Base-by-base conservation (phyloP, 23 tunicate species). In the Oikopleura albicans region DNA sequence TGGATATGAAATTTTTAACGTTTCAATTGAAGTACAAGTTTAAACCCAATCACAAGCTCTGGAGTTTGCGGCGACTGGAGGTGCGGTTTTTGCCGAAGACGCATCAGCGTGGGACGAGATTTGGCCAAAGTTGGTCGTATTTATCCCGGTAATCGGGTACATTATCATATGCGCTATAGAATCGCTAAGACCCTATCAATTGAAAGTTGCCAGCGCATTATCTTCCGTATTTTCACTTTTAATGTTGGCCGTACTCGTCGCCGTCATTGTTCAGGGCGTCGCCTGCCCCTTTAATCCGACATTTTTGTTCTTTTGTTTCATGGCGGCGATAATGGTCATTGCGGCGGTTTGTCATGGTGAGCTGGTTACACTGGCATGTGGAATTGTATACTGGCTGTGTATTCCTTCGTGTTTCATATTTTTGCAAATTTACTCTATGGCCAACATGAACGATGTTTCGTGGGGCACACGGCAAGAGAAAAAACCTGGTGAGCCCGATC, bases 331-430 rank as follows among this genome's bases (percentile, higher is more conserved):
- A 86, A 89, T 89, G 76, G 89, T 86, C 22, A 49, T 49, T 49
- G 63, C 63, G 12, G 63, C 63, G 12, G 16, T 49, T 49, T 12
- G 12, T 22, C 63, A 49, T 22, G 63, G 63, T 8, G 63, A 49
- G 12, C 12, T 49, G 12, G 63, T 49, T 12, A 49, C 63, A 59
- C 66, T 95, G 75, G 39, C 88, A 41, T 91, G 89, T 76, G 99
- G 96, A 38, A 35, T 89, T 35, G 86, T 95, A 4, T 95, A 95
- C 66, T 95, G 88, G 75, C 85, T 95, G 28, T 88, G 89, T 59
- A 94, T 95, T 27, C 99, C 99, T 56, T 95, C 99, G 36, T 94
- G 96, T 28, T 95, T 95, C 89, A 95, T 95, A 41, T 87, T 95
- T 39, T 83, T 95, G 28, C 90, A 89, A 91, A 93, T 94, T 16